These are phyloP conservation scores for Cochlearius cochlearius DNA, from an alignment of 2,113 vertebrate species.

Conservation along the genomic window DNA sequence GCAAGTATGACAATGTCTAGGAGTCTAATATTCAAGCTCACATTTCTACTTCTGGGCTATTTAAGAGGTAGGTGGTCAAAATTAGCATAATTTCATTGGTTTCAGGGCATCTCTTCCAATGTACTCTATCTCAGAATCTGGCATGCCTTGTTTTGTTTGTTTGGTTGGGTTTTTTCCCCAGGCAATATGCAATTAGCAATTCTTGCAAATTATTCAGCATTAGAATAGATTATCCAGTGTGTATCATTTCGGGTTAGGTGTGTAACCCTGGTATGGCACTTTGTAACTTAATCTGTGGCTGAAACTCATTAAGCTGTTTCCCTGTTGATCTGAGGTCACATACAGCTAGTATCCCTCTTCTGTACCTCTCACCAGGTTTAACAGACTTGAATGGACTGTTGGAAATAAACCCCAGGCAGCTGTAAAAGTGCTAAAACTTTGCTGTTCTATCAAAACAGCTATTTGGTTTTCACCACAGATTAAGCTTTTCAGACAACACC, in stretches of 20 bases:
- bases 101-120: neutral
- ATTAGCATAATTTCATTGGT: neutral
- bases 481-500: neutral
- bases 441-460: neutral
- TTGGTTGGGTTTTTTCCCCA: rapidly evolving
- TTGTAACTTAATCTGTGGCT: neutral
- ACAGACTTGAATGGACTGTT: neutral
- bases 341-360: neutral
- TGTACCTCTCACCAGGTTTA: neutral
- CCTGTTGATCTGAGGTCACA: neutral
- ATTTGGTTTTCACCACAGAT: neutral
- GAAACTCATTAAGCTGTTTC: neutral
- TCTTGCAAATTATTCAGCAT: neutral
- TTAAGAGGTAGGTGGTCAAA: neutral
- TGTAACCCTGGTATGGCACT: neutral
- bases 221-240: neutral
- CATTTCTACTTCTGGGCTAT: neutral
- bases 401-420: neutral
- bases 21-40: neutral
- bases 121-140: neutral
- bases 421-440: neutral
- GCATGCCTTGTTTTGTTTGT: neutral
- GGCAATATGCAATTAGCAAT: neutral
- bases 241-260: neutral
- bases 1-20: neutral